Conservation (phyloP, 1,140 invertebrate species). For the Coptotermes formosanus region DNA sequence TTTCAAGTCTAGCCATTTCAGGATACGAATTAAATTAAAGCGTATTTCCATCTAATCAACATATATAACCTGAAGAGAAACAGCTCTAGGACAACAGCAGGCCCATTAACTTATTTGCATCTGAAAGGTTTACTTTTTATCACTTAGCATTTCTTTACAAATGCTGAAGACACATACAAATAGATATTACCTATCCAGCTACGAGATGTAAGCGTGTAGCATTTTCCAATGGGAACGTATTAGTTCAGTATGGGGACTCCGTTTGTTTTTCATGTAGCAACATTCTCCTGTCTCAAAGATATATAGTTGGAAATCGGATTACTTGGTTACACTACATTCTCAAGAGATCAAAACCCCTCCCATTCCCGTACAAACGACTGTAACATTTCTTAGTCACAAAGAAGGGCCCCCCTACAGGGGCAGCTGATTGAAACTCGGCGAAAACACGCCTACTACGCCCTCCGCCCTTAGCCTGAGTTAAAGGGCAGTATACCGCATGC, state of each 20-base stretch:
- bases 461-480: neutral
- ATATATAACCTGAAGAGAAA: neutral
- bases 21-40: neutral
- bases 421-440: neutral
- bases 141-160: neutral
- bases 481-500: neutral
- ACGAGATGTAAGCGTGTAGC: neutral
- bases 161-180: neutral
- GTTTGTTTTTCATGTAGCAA: neutral
- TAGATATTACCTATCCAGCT: neutral
- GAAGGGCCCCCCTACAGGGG: neutral
- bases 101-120: neutral
- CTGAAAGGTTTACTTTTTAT: neutral
- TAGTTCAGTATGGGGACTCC: neutral
- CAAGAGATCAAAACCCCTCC: slow-evolving; percentile 11
- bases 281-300: slow-evolving; percentile 4
- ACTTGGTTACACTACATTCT: slow-evolving; percentile 24
- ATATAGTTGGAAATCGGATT: slow-evolving; percentile 25
- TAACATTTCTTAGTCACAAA: slow-evolving; percentile 23
- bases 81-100: neutral
- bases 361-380: slow-evolving; percentile 22
- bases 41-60: neutral
- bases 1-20: neutral
- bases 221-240: neutral
- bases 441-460: neutral